Percentiles rank a stretch among this genome's conserved stretches.
Evolutionary conservation across 2,113 vertebrate species (phyloP).

Genomic region (Himantopus leucocephalus): DNA sequence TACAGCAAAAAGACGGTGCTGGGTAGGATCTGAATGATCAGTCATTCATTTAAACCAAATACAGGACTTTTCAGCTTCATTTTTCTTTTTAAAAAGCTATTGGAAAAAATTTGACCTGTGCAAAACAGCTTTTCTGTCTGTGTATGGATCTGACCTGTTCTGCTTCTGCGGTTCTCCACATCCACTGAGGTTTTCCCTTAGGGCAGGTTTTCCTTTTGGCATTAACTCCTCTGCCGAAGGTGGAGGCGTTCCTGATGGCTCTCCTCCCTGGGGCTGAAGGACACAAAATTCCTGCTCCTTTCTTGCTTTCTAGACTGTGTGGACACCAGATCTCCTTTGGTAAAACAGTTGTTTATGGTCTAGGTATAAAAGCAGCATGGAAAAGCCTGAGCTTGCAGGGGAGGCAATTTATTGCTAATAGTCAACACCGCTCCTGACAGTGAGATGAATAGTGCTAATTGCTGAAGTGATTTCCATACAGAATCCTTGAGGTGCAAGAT

Average conservation of each 20-base stretch:
- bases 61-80: fast-evolving
- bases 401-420: not conserved
- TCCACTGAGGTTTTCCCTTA: not conserved
- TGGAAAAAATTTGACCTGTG: not conserved
- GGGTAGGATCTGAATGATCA: not conserved
- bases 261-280: not conserved
- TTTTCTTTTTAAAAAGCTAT: not conserved
- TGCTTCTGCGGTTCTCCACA: fast-evolving
- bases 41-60: not conserved
- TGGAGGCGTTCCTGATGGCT: not conserved
- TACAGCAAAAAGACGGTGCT: not conserved
- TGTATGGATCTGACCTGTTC: not conserved
- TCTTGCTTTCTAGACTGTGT: not conserved
- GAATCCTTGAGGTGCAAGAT: not conserved
- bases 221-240: not conserved
- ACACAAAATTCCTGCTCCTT: not conserved
- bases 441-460: not conserved
- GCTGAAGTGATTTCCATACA: not conserved
- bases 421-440: not conserved
- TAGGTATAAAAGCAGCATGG: not conserved
- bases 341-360: not conserved
- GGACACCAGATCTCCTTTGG: not conserved
- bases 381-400: not conserved
- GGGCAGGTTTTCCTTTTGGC: not conserved
- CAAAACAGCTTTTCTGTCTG: not conserved